Base-by-base conservation (phyloP, 1,140 invertebrate genomes). In the Armadillidium nasatum region DNA sequence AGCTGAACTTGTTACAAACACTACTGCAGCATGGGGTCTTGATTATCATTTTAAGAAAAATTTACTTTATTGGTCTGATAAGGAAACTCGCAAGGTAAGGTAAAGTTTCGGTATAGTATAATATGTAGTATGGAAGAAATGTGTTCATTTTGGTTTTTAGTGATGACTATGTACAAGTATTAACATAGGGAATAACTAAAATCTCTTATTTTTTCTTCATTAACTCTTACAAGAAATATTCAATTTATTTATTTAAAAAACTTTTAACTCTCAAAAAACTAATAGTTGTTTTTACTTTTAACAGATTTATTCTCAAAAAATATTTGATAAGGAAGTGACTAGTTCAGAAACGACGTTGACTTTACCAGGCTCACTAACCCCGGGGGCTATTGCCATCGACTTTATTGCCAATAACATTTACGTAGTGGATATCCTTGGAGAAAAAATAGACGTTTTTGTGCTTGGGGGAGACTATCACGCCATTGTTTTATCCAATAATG, bases 391-490 rank as follows among this genome's bases (percentile, higher is more conserved):
- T 11, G 95, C 96, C 0, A 90, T 98, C n/a, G 97, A 99, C 86
- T 99, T 96, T 94, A 90, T 99, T 19, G 93, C 93, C 0, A 91
- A 97, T 81, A 98, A 97, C 84, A 87, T 99, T 6, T 99, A 99
- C 84, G 93, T 98, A 10, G 94, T 94, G 0, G 97, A 99, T 84
- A 89, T 91, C 21, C 87, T 96, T 11, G 95, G 94, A 0, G 94
- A 96, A 83, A 95, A 88, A 84, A 92, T 99, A 71, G 95, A 98
- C 83, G 91, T 99, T 0, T 95, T 96, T 82, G 94, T 96, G 84
- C 85, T 96, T 76, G 89, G 93, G 82, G 91, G 93, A 10, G 86
- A 90, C 54, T 90, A 89, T 84, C 91, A 95, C 83, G 92, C 95
- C 13, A 94, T 97, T 10, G 94, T 95, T 0, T 85, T 99, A 0